Conservation (phyloP, 1,140 invertebrate genomes). For the silkworm (Bombyx mori) region DNA sequence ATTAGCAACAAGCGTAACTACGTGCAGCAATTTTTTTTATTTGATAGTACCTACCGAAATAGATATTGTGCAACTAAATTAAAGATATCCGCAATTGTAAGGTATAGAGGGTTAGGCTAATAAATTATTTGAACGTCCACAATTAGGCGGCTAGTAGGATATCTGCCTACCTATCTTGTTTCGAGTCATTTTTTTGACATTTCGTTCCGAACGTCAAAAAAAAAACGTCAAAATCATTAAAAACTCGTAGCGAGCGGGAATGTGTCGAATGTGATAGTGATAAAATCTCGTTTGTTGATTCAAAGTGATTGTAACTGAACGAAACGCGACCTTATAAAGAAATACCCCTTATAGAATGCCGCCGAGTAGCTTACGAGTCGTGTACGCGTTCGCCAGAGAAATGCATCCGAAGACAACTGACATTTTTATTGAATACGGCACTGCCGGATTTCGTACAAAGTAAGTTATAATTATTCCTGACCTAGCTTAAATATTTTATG, state of each 20-base stretch:
- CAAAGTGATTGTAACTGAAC: conserved; percentile 59
- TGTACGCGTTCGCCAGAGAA: conserved; percentile 81
- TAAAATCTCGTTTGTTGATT: conserved; percentile 59
- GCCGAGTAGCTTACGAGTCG: conserved; percentile 71
- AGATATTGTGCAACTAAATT: too few species aligned
- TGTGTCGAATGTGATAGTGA: conserved; percentile 27
- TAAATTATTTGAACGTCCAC: too few species aligned
- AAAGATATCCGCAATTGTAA: too few species aligned
- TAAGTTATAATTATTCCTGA: conserved; percentile 58
- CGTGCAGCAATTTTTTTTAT: too few species aligned
- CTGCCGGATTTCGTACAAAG: conserved; percentile 80
- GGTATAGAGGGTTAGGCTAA: too few species aligned
- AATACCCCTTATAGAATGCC: conserved; percentile 58
- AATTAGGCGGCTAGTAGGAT: too few species aligned
- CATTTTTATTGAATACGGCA: conserved; percentile 77
- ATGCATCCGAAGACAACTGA: conserved; percentile 79
- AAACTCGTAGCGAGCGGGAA: conserved; percentile 56
- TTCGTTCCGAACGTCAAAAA: too few species aligned
- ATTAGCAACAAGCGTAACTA: too few species aligned
- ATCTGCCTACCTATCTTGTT: too few species aligned
- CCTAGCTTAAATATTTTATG: conserved; percentile 11
- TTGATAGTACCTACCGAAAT: too few species aligned
- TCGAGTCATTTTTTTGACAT: too few species aligned
- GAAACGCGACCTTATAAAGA: conserved; percentile 61
- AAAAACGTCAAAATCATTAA: conserved; percentile 24